Base-by-base conservation (phyloP, 2,888 invertebrate species). In the Chironomus riparius region DNA sequence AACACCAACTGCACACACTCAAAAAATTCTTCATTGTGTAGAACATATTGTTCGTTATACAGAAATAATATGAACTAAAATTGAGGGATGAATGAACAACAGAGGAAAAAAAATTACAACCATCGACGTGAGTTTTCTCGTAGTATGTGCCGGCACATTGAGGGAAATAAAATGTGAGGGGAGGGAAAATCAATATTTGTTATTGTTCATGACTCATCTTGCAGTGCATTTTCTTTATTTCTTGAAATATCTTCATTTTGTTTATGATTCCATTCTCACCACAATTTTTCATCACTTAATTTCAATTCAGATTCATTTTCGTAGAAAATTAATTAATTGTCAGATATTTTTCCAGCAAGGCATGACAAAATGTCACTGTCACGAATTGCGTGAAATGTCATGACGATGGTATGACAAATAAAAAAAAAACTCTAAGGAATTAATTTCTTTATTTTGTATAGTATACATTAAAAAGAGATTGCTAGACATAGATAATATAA, bases 171-270 rank as follows among this genome's bases (percentile, higher is more conserved):
- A 72, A 18, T 72, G 61, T 18, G 28, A 13, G 50, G 24, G 72
- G 72, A 28, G 18, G 72, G 62, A 72, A 72, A 72, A 72, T 72
- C 72, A 62, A 72, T 72, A 72, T 72, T 72, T 72, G 72, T 72
- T 61, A 62, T 61, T 61, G 72, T 72, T 28, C 12, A 62, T 62
- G 72, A 72, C 56, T 72, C 72, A 72, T 61, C 62, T 15, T n/a
- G 13, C 28, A 22, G 15, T 56, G 50, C n/a, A 65, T 56, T 56
- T 50, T 62, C 21, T 24, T 72, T 24, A 50, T 62, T 38, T 38
- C 38, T 38, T 38, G 38, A 38, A 38, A 38, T 38, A 4, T 38
- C 38, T 38, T 38, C 10, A 38, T 38, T 38, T 38, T 38, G 38
- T 38, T 38, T 38, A 38, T 10, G 38, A 38, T 38, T 38, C 10